Percentiles rank a stretch among this genome's conserved stretches.
These are phyloP conservation scores for Scaptomyza cyrtandrae DNA, from an alignment of 2,888 invertebrate species.

Conservation along the genomic window DNA sequence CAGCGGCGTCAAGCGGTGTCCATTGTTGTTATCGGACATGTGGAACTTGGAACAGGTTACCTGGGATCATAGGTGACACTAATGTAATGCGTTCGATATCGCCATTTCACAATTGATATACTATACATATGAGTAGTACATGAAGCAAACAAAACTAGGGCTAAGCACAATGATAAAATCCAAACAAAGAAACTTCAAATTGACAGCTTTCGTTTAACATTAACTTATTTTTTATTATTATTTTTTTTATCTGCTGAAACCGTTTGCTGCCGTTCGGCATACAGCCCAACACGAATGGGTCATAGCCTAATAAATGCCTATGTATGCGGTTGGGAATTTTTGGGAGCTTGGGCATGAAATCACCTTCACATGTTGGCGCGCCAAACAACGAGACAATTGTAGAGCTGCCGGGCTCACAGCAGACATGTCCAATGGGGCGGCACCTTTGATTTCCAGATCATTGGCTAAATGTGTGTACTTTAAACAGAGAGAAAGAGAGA, in stretches of 20 bases:
- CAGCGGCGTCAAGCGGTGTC: constrained; percentile 61
- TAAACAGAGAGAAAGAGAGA: constrained; percentile 40
- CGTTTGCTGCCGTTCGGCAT: constrained; percentile 52
- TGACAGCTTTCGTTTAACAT: constrained; percentile 77
- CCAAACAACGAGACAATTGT: constrained; percentile 69
- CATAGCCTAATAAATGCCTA: constrained; percentile 32
- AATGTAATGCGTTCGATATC: constrained; percentile 61
- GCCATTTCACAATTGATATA: constrained; percentile 51
- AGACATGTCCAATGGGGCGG: constrained; percentile 60
- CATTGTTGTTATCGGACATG: constrained; percentile 56
- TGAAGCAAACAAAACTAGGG: constrained; percentile 32
- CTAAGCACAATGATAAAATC: constrained; percentile 59
- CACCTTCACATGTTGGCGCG: constrained; percentile 69
- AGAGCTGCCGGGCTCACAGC: constrained; percentile 55
- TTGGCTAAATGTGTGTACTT: constrained; percentile 71
- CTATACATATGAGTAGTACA: neutral
- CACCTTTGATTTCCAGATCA: constrained; percentile 80
- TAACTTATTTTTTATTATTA: neutral
- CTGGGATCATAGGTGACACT: constrained; percentile 47
- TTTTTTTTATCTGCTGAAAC: constrained; percentile 71
- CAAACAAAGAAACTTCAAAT: constrained; percentile 75
- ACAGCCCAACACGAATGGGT: constrained; percentile 16
- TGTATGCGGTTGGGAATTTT: constrained; percentile 33
- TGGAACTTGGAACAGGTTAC: constrained; percentile 9
- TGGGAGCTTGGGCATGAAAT: constrained; percentile 67